These are phyloP conservation scores for Hyperoplus immaculatus DNA, from an alignment of 2,797 vertebrate genomes.

Conservation along the genomic window DNA sequence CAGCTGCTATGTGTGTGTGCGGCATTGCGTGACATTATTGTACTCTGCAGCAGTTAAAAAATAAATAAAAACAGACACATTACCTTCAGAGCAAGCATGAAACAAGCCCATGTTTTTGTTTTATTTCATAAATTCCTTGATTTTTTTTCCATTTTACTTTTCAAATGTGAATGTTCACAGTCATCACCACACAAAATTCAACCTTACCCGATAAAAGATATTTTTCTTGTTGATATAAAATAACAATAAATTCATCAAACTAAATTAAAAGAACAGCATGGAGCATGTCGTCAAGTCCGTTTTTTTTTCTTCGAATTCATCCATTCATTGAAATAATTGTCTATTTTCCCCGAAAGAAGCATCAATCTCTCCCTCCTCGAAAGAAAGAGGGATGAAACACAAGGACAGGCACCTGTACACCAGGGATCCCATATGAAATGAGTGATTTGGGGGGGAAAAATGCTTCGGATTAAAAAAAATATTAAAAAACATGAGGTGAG, in stretches of 20 bases:
- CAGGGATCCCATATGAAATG: conserved; percentile 68
- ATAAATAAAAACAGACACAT: conserved; percentile 10
- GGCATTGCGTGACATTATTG: conserved; percentile 21
- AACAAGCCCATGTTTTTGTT: conserved; percentile 78
- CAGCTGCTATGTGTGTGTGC: too few species aligned
- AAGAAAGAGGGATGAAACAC: conserved; percentile 68
- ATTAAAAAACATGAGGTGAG: conserved; percentile 49
- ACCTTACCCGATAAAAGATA: conserved; percentile 85
- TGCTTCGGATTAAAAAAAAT: conserved; percentile 65
- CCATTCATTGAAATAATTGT: conserved; percentile 78
- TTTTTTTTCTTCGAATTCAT: conserved; percentile 56
- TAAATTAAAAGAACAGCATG: conserved; percentile 88
- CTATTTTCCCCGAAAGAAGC: conserved; percentile 71
- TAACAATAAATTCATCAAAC: conserved; percentile 86
- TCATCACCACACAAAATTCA: conserved; percentile 87
- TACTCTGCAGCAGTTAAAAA: conserved; percentile 29
- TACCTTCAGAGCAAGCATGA: conserved; percentile 51
- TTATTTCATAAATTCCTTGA: conserved; percentile 86
- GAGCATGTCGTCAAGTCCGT: conserved; percentile 81
- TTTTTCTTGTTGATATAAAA: conserved; percentile 86
- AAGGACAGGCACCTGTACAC: conserved; percentile 69
- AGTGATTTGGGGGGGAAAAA: conserved; percentile 57
- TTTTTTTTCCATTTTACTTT: conserved; percentile 82
- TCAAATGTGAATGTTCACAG: conserved; percentile 89
- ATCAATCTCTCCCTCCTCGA: conserved; percentile 61